A percentile compares a stretch with the other conserved stretches of the same genome.
phyloP scores from a whole-genome alignment of 2,797 vertebrate genomes.

The Siniperca undulata region DNA sequence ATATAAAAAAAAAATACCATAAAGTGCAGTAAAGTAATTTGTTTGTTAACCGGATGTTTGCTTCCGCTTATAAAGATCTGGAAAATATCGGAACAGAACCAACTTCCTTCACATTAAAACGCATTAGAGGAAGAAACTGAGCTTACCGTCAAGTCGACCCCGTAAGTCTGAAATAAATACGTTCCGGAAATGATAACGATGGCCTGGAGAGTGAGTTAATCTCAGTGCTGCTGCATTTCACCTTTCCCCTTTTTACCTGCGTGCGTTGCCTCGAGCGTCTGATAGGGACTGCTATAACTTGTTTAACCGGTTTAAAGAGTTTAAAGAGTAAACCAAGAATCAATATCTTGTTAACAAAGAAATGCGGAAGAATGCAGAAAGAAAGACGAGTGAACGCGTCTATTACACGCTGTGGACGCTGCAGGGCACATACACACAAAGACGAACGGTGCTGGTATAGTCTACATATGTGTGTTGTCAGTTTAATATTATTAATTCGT shows the following conservation, averaged over 20 bases:
- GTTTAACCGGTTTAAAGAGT: slow-evolving; percentile 16
- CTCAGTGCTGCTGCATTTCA: background rate
- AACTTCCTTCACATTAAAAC: accelerated
- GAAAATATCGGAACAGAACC: background rate
- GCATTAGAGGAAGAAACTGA: accelerated
- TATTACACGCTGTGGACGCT: background rate
- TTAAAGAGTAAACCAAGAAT: accelerated
- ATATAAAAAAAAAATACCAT: background rate
- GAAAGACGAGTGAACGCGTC: background rate
- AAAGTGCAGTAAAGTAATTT: background rate
- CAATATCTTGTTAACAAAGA: too few species aligned
- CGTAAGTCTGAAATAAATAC: accelerated
- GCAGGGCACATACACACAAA: background rate
- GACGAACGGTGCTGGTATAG: too few species aligned
- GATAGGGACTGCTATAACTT: background rate
- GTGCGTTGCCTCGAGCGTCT: background rate
- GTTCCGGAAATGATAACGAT: background rate
- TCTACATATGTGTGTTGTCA: background rate
- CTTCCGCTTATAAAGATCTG: slow-evolving; percentile 39
- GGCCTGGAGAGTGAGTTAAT: accelerated
- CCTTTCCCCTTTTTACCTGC: background rate
- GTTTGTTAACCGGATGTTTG: background rate
- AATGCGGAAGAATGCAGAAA: too few species aligned
- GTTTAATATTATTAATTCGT: background rate
- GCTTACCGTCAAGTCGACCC: slow-evolving; percentile 21